Conservation (phyloP, 64 coral and sea anemone genomes). For the Exaiptasia diaphana region DNA sequence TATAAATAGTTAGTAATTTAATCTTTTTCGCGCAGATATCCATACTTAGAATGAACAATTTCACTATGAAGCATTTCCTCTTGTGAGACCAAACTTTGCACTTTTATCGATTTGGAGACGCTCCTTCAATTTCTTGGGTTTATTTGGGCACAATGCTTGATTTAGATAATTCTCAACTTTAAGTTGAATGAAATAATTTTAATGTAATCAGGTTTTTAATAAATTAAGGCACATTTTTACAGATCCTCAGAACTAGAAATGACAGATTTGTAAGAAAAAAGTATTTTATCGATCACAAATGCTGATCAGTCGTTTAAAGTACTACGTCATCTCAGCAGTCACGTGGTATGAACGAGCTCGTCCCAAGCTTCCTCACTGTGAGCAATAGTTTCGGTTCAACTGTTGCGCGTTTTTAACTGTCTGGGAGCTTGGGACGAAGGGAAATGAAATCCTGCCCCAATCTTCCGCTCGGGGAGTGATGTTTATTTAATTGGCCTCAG, state of each 20-base stretch:
- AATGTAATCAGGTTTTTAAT: slow-evolving; percentile 25
- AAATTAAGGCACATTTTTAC: slow-evolving; percentile 18
- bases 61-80: too few species aligned
- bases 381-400: too few species aligned
- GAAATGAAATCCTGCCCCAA: too few species aligned
- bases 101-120: too few species aligned
- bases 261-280: slow-evolving; percentile 2
- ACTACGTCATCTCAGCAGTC: background rate
- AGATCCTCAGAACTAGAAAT: background rate
- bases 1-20: too few species aligned
- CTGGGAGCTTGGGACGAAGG: background rate
- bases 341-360: background rate
- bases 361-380: background rate
- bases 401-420: background rate
- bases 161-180: slow-evolving; percentile 6
- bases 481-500: background rate
- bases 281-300: background rate
- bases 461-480: too few species aligned
- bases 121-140: too few species aligned
- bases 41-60: too few species aligned
- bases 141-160: too few species aligned
- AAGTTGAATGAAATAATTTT: background rate
- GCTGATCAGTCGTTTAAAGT: background rate
- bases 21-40: too few species aligned
- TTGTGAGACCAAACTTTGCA: too few species aligned